phyloP scores from a whole-genome alignment of 2,888 invertebrate species.

The Caenorhabditis sp. region DNA sequence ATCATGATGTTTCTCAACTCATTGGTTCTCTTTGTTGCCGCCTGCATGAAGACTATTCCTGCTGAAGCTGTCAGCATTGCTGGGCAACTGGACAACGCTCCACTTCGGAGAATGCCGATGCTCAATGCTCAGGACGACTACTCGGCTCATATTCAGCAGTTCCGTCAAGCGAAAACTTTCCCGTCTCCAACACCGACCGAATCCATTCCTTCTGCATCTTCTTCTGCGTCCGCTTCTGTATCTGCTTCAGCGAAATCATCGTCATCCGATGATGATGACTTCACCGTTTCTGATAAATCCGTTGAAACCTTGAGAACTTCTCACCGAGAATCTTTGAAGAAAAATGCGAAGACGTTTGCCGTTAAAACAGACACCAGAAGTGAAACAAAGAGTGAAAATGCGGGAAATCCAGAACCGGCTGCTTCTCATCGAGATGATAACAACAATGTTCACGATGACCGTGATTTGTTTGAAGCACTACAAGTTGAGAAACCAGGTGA shows the following conservation, averaged over 20 bases:
- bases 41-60: slow-evolving; percentile 47
- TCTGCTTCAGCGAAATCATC: background rate
- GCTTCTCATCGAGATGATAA: slow-evolving; percentile 30
- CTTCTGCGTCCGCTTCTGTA: background rate
- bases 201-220: background rate
- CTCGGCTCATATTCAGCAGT: slow-evolving; percentile 50
- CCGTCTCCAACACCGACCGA: background rate
- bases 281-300: slow-evolving; percentile 18
- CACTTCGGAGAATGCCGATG: slow-evolving; percentile 37
- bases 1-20: slow-evolving; percentile 54
- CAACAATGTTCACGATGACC: slow-evolving; percentile 53
- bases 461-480: slow-evolving; percentile 56
- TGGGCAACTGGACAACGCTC: slow-evolving; percentile 12
- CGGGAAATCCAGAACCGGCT: slow-evolving; percentile 30
- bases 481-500: slow-evolving; percentile 58
- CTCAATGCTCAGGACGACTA: slow-evolving; percentile 31
- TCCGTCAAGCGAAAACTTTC: slow-evolving; percentile 48
- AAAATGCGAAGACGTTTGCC: slow-evolving; percentile 39
- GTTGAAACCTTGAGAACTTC: slow-evolving; percentile 4
- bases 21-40: slow-evolving; percentile 42
- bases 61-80: slow-evolving; percentile 23
- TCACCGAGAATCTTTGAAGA: slow-evolving; percentile 33
- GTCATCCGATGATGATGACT: background rate
- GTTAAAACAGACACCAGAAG: slow-evolving; percentile 35
- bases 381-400: slow-evolving; percentile 22